These are phyloP conservation scores for Apis dorsata DNA, from an alignment of 1,140 invertebrate species.

Conservation along the genomic window DNA sequence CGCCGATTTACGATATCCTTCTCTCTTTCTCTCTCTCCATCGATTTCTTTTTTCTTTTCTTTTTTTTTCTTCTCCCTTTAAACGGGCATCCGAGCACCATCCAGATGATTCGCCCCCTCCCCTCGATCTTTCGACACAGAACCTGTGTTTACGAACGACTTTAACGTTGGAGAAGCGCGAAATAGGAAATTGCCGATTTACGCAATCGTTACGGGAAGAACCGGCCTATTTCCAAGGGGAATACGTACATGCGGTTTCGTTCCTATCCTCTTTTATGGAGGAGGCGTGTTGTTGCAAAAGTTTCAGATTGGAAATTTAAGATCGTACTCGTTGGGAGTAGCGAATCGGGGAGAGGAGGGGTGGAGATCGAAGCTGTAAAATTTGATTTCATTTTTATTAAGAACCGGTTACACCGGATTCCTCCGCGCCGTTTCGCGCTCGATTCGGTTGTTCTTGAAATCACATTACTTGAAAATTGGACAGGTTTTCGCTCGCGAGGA, in stretches of 20 bases:
- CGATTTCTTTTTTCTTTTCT: slow-evolving; percentile 24
- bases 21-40: slow-evolving; percentile 34
- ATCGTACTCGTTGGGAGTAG: neutral
- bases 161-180: neutral
- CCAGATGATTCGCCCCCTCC: slow-evolving; percentile 10
- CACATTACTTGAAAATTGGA: slow-evolving; percentile 3
- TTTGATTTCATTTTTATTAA: slow-evolving; percentile 28
- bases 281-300: neutral
- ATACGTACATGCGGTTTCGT: neutral
- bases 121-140: neutral
- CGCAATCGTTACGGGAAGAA: neutral
- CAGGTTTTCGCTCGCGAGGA: neutral
- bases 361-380: neutral
- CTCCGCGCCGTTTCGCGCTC: neutral
- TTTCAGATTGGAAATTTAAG: slow-evolving; percentile 5
- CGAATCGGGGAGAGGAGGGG: too few relatives aligned
- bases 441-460: slow-evolving; percentile 5
- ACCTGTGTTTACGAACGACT: slow-evolving; percentile 35
- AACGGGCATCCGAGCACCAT: slow-evolving; percentile 11
- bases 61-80: slow-evolving; percentile 30
- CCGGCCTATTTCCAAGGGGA: too few relatives aligned
- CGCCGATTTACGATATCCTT: slow-evolving; percentile 54
- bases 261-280: neutral
- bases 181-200: slow-evolving; percentile 32
- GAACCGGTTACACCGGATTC: neutral